Base-by-base conservation (phyloP, 2,113 vertebrate species). In the Marcusenius ussheri region DNA sequence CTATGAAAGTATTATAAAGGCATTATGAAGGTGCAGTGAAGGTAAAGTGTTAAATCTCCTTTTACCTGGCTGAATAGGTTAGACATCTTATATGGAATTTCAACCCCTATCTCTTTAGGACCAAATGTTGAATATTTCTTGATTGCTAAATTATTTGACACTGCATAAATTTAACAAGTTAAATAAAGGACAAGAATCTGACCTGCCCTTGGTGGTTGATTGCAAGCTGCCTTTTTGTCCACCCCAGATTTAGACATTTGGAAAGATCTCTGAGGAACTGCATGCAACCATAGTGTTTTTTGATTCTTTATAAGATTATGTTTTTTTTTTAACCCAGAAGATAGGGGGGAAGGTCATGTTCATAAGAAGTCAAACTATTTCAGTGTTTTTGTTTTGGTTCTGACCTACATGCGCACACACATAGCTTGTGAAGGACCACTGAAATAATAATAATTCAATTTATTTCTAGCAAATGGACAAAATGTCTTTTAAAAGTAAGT, bases 381-480 rank as follows among this genome's bases (percentile, higher is more conserved):
- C 0, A 46, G 88, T 89, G 17, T 77, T 89, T 7, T 49, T 10
- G 42, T 83, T 35, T 46, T 58, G 49, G 31, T 39, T 77, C 10
- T 17, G 2, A 77, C 13, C 70, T 58, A 89, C 50, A 87, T 10
- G 5, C 10, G 70, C 35, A 53, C 87, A 91, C 77, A 89, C 17
- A 89, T 56, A 56, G 62, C 62, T 87, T 85, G 35, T 49, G 77
- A 56, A 86, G 51, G 50, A 91, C 93, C 90, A 96, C 95, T 97
- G 97, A 97, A 97, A 97, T 96, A 96, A 96, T 97, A 97, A 97
- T 97, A 97, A 96, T 96, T 96, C 93, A 93, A 92, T 94, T 93
- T 90, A 88, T 93, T 91, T 91, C 93, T 96, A 96, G 95, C 96
- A 58, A 96, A 95, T 93, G 94, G 96, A 97, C 96, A 95, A 95